Base-by-base conservation (phyloP, 2,888 invertebrate species). In the Cosmorhoe ocellata region DNA sequence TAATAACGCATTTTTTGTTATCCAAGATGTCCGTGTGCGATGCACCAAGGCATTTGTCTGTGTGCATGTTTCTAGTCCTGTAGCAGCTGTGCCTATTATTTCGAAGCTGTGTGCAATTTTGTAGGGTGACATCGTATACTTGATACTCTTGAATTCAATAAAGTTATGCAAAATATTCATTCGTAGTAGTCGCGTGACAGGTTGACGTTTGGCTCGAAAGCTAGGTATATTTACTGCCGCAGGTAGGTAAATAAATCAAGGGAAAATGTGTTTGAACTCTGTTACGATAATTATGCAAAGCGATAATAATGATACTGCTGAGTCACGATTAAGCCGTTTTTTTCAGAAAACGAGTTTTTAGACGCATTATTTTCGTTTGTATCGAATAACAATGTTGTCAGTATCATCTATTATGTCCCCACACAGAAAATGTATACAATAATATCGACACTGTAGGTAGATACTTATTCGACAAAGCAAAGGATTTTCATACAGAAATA, bases 1-100 rank as follows among this genome's bases (percentile, higher is more conserved):
- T 89, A 90, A 88, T 88, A 90, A 85, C 83, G 78, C 76, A 74
- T 87, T 86, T 88, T 87, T 88, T 87, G 80, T 81, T 75, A 81
- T 72, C 72, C 73, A 78, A 80, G 80, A 79, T 79, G 81, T 76
- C 79, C 65, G 85, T 81, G 75, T 85, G 81, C 81, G 86, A 81
- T 87, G 87, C 87, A 85, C 72, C 75, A 59, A 57, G 71, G 67
- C 72, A 66, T 71, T 65, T 76, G 63, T 65, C 54, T 76, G 85
- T 84, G 86, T 79, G 80, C 64, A 69, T 42, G 14, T 51, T 51
- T 73, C 69, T 68, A 71, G 65, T 68, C 71, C 70, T 78, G 79
- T 82, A 83, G 87, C 89, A 89, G 89, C 87, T 90, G 89, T 84
- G 84, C 79, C 83, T 86, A 85, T 88, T 88, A 84, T 84, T 80